Evolutionary conservation across 2,888 invertebrate genomes (phyloP), one percentile per base, ranked within the genome.

Genomic region (Amphiduros pacificus): DNA sequence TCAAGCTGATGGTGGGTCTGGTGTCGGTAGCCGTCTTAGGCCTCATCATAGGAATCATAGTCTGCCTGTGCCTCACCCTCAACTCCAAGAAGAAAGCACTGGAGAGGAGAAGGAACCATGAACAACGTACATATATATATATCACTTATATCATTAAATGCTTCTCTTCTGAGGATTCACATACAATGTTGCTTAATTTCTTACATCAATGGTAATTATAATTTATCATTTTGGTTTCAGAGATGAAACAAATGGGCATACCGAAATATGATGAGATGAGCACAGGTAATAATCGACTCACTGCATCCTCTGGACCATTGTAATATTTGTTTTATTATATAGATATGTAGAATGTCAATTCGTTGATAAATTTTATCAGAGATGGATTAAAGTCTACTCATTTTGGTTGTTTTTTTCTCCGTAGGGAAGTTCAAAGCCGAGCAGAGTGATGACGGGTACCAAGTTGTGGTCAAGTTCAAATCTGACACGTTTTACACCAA

Each of bases 381-480:
- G n/a, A n/a, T n/a, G n/a, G n/a, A n/a, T n/a, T n/a, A n/a, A n/a
- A n/a, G n/a, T n/a, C n/a, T 36, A 27, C 29, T 14, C 24, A 51
- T 28, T 51, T 17, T 24, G 26, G 28, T 26, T 52, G 31, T 32
- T 31, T 54, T n/a, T 6, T 36, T 40, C 22, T 4, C 44, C 44
- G 2, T 58, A 63, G 63, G 36, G 17, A 26, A 55, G n/a, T 60
- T 44, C 52, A 24, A n/a, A 5, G 51, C 63, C 17, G 26, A 22
- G 27, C 63, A 63, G 52, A 56, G 41, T 24, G 51, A 55, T 2
- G 63, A 63, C 28, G 63, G 63, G 2, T 63, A 63, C 36, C 55
- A 60, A 48, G 26, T 63, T 6, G 26, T 52, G 11, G 60, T 63
- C 2, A 49, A 31, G 24, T 63, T 63, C 27, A 55, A 55, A 22